Percentiles rank a stretch among this genome's conserved stretches.
These are phyloP conservation scores for Elmis aenea DNA, from an alignment of 2,888 invertebrate species.

Conservation along the genomic window DNA sequence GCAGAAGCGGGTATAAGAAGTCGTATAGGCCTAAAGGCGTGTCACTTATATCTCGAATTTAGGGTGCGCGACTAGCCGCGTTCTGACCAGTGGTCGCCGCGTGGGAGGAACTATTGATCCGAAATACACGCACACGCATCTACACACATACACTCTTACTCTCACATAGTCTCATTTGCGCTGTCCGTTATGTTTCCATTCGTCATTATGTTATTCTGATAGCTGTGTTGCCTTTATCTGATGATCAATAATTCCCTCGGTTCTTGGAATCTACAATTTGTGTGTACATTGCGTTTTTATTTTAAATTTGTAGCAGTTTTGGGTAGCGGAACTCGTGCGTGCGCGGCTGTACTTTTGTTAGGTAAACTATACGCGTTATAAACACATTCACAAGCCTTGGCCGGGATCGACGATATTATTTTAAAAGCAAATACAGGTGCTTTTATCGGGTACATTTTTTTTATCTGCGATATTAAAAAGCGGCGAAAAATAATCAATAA, in stretches of 20 bases:
- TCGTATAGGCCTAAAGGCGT: slow-evolving; percentile 37
- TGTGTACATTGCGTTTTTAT: slow-evolving; percentile 32
- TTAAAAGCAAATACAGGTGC: slow-evolving; percentile 33
- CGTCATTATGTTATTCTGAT: slow-evolving; percentile 45
- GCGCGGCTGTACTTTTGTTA: slow-evolving; percentile 13
- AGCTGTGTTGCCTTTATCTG: slow-evolving; percentile 43
- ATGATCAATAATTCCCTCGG: slow-evolving; percentile 45
- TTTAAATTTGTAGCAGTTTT: slow-evolving; percentile 27
- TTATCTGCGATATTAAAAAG: slow-evolving; percentile 32
- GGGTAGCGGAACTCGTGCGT: slow-evolving; percentile 15
- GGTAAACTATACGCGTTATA: slow-evolving; percentile 9
- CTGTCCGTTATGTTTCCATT: slow-evolving; percentile 46
- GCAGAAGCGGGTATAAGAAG: slow-evolving; percentile 17
- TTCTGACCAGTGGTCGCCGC: slow-evolving; percentile 47
- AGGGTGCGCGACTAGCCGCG: slow-evolving; percentile 42
- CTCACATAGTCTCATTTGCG: slow-evolving; percentile 38
- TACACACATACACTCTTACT: slow-evolving; percentile 36
- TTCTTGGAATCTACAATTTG: slow-evolving; percentile 37
- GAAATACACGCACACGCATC: slow-evolving; percentile 37
- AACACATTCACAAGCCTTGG: no score
- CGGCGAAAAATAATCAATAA: slow-evolving; percentile 27
- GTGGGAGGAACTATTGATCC: slow-evolving; percentile 47
- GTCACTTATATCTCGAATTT: slow-evolving; percentile 44
- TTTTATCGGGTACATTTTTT: slow-evolving; percentile 26
- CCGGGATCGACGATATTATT: slow-evolving; percentile 12